These are phyloP conservation scores for Drosophila ironensis DNA, from an alignment of 1,140 invertebrate genomes.

Conservation along the genomic window DNA sequence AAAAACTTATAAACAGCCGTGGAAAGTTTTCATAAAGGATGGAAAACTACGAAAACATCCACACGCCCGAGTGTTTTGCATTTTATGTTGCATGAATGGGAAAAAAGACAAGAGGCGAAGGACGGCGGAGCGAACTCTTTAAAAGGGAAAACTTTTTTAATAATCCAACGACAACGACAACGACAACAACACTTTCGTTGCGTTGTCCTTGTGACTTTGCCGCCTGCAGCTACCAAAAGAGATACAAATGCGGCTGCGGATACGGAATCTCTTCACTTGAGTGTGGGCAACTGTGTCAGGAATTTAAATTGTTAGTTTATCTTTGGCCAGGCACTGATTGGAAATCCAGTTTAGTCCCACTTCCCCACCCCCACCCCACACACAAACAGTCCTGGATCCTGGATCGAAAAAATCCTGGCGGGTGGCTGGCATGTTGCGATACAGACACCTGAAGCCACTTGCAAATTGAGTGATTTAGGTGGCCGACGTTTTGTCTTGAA, in stretches of 20 bases:
- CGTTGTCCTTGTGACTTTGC: neutral
- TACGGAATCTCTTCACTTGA: slow-evolving; percentile 13
- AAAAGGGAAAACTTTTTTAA: slow-evolving; percentile 74
- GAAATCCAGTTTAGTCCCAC: slow-evolving; percentile 29
- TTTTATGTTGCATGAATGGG: slow-evolving; percentile 55
- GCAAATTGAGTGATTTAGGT: slow-evolving; percentile 27
- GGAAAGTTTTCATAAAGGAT: slow-evolving; percentile 73
- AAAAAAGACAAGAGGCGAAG: neutral
- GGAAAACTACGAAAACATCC: slow-evolving; percentile 45
- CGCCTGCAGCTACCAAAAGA: slow-evolving; percentile 9
- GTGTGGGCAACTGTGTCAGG: slow-evolving; percentile 38
- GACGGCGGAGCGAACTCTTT: slow-evolving; percentile 49
- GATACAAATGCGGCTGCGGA: neutral
- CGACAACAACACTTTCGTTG: slow-evolving; percentile 12
- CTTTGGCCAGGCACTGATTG: slow-evolving; percentile 29
- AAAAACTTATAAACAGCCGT: slow-evolving; percentile 69
- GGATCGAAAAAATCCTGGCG: too few relatives aligned
- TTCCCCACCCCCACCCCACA: neutral
- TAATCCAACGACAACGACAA: slow-evolving; percentile 68
- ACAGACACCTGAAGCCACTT: slow-evolving; percentile 26
- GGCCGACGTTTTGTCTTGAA: slow-evolving; percentile 1
- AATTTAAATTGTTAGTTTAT: slow-evolving; percentile 78
- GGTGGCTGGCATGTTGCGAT: neutral
- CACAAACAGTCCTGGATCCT: too few relatives aligned
- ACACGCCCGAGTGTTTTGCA: slow-evolving; percentile 70